Evolutionary conservation across 1,140 invertebrate species (phyloP), one percentile per base, ranked within the genome.

Genomic region (Cydia amplana): DNA sequence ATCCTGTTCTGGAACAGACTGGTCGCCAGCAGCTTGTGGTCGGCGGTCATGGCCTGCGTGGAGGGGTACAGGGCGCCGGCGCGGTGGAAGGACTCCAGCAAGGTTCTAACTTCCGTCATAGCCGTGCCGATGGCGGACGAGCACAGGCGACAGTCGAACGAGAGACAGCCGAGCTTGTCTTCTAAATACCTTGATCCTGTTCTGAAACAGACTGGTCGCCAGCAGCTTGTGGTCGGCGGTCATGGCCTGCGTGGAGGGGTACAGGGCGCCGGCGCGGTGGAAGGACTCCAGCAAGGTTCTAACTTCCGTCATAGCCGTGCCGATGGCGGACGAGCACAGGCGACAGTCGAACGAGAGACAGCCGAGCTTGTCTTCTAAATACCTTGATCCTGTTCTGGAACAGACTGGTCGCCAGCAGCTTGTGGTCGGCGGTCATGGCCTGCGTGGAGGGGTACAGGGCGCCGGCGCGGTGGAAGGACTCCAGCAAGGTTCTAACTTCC

Each of bases 221-320:
- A 94, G 86, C 95, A 96, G 88, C 1, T 96, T 95, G 93, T 96
- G 96, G 74, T 96, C 94, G 9, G 92, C 85, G 0, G 94, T 95
- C 88, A 98, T 96, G 25, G 96, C 96, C 79, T 95, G 95, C n/a
- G 95, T 95, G 1, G 97, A 99, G n/a, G n/a, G n/a, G n/a, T n/a
- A n/a, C 1, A 98, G 93, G 2, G 95, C 94, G 83, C 97, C 96
- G 0, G 96, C 96, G n/a, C 93, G 91, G 82, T 98, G 96, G 70
- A 98, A 91, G 64, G 96, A 94, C 32, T 95, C 93, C 60, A 98
- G 88, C 72, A 98, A 87, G 74, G 93, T 87, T 82, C 95, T 94
- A 1, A 98, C 95, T 83, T 97, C 95, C 14, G 93, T 93, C 80
- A 98, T 92, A 1, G 97, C 97, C 75, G 94, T 85, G 73, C 95